These are phyloP conservation scores for Drosophila pseudotalamancana DNA, from an alignment of 2,888 invertebrate genomes.

Conservation along the genomic window DNA sequence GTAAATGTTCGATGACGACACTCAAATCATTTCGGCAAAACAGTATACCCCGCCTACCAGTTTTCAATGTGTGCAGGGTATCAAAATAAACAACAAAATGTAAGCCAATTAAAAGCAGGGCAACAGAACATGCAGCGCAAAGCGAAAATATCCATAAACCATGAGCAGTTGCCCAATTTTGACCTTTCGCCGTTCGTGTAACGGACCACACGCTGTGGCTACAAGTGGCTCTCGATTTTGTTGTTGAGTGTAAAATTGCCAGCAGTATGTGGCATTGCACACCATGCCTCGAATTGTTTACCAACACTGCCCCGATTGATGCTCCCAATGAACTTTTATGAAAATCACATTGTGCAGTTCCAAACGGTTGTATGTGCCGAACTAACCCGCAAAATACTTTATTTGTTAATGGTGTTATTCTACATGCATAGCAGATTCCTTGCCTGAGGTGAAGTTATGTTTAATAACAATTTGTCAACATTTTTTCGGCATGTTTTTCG, in stretches of 20 bases:
- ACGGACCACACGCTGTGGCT: slow-evolving; percentile 71
- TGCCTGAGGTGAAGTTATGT: too few relatives aligned
- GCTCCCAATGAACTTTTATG: slow-evolving; percentile 43
- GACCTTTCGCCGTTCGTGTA: slow-evolving; percentile 56
- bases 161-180: slow-evolving; percentile 74
- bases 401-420: slow-evolving; percentile 71
- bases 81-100: slow-evolving; percentile 73
- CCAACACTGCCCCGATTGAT: slow-evolving; percentile 27
- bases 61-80: too few relatives aligned
- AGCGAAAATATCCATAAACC: slow-evolving; percentile 78
- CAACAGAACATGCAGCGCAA: slow-evolving; percentile 58
- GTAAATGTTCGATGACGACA: too few relatives aligned
- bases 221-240: slow-evolving; percentile 61
- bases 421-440: too few relatives aligned
- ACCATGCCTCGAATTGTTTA: slow-evolving; percentile 59
- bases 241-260: slow-evolving; percentile 55
- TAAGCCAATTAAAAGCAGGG: slow-evolving; percentile 80
- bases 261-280: slow-evolving; percentile 28
- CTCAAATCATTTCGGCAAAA: too few relatives aligned
- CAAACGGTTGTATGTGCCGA: slow-evolving; percentile 48
- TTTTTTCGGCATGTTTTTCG: too few relatives aligned
- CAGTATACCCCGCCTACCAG: not conserved
- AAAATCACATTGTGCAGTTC: slow-evolving; percentile 39
- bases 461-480: too few relatives aligned
- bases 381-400: slow-evolving; percentile 53